These are phyloP conservation scores for Cettia cetti DNA, from an alignment of 2,113 vertebrate species.

Conservation along the genomic window DNA sequence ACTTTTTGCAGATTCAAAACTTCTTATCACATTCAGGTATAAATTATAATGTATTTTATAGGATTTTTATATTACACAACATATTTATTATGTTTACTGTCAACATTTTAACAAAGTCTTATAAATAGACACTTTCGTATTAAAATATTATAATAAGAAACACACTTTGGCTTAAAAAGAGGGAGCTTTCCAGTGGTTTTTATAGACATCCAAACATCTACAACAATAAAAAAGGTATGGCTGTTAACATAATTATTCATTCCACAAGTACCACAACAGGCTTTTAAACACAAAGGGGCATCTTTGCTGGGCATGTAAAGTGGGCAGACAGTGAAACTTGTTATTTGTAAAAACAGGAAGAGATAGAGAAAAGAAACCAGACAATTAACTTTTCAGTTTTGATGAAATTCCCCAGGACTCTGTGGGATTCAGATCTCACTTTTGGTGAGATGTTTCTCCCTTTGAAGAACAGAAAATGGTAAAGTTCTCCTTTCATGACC, in stretches of 20 bases:
- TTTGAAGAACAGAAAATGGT: not conserved
- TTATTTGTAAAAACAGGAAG: not conserved
- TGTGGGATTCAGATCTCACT: not conserved
- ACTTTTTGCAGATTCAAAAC: not conserved
- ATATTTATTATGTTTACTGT: not conserved
- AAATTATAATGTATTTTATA: not conserved
- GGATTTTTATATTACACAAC: not conserved
- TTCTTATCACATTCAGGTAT: not conserved
- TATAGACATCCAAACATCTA: not conserved
- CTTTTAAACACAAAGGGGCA: not conserved
- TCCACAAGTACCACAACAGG: not conserved
- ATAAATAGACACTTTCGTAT: not conserved
- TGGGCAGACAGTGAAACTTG: not conserved
- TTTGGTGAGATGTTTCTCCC: not conserved
- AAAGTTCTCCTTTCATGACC: not conserved
- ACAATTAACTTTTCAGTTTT: not conserved
- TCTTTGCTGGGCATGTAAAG: not conserved
- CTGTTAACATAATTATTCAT: not conserved
- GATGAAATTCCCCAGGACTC: not conserved
- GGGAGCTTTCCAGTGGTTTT: not conserved
- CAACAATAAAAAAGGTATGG: not conserved
- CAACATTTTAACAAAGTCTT: not conserved
- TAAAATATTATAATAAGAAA: not conserved
- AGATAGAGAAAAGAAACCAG: not conserved
- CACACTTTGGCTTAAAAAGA: constrained; percentile 30